Base-by-base conservation (phyloP, 2,113 vertebrate genomes). In the Euleptes europaea region DNA sequence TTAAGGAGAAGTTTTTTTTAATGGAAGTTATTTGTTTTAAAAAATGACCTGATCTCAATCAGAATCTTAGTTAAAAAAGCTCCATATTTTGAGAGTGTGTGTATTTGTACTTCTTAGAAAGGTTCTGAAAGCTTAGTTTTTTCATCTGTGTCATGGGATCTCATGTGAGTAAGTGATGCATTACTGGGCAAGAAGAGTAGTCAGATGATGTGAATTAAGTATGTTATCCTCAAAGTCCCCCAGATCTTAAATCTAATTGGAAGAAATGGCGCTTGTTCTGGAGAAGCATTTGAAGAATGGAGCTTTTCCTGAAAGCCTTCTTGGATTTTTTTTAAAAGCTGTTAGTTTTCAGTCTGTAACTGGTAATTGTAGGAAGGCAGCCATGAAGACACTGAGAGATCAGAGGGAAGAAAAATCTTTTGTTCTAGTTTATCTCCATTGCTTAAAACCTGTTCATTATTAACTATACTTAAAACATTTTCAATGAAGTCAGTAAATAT, bases 161-260 rank as follows among this genome's bases (percentile, higher is more conserved):
- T 88, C 91, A 83, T 83, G 91, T 80, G 92, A 90, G 82, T 88
- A 67, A 19, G 63, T 54, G 87, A 89, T 67, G 92, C 77, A 71
- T 82, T 88, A 60, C 71, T 90, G 82, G 81, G 89, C 89, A 88
- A 90, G 73, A 90, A 90, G 94, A 92, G 91, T 88, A 12, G 90
- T 95, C 94, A 95, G 94, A 94, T 95, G 94, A 95, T 92, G 60
- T 84, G 90, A 92, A 92, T 94, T 91, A 93, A 60, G 4, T 60
- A 14, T 15, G 40, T 79, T 73, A 73, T 85, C 69, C 54, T 79
- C 23, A 60, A 33, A 60, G 69, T 60, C 7, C 38, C 65, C 40
- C 84, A 80, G 54, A 47, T 65, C 40, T 69, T 65, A n/a, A 78
- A 42, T 17, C 23, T 28, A 14, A 31, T 47, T 44, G n/a, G 40